Conservation (phyloP, 2,797 vertebrate genomes). For the Sciaenops ocellatus region DNA sequence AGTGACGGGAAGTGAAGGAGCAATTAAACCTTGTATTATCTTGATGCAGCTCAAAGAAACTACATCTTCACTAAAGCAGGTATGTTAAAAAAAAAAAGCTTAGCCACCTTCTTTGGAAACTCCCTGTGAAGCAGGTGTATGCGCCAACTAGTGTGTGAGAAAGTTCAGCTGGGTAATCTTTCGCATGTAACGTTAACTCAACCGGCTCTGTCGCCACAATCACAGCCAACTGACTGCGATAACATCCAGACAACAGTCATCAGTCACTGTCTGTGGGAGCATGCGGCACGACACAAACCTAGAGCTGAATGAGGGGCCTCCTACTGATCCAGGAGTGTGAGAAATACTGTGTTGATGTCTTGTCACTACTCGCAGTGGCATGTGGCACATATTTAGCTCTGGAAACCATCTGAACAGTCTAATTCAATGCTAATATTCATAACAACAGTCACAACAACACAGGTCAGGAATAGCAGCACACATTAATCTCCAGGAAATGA, state of each 20-base stretch:
- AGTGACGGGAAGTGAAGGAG: no score
- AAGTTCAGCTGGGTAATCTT: conserved; percentile 29
- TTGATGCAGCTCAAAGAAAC: background rate
- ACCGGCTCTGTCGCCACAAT: conserved; percentile 25
- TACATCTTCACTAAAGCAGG: background rate
- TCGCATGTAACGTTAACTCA: conserved; percentile 6
- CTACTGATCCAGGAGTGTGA: conserved; percentile 22
- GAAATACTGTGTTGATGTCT: conserved; percentile 37
- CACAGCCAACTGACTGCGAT: conserved; percentile 25
- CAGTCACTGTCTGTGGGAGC: conserved; percentile 41
- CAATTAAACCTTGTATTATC: conserved; percentile 1
- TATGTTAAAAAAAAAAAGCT: background rate
- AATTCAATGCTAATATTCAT: background rate
- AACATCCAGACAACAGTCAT: conserved; percentile 52
- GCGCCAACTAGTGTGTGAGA: background rate
- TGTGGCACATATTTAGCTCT: conserved; percentile 8
- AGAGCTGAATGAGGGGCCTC: conserved; percentile 9
- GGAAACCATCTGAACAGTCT: conserved; percentile 3
- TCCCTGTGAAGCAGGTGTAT: background rate
- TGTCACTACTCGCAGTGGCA: conserved; percentile 27
- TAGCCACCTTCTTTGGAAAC: background rate
- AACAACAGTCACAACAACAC: conserved; percentile 9
- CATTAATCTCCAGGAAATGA: conserved; percentile 56
- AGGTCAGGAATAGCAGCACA: conserved; percentile 11
- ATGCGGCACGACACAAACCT: conserved; percentile 31